Evolutionary conservation across 2,888 invertebrate genomes (phyloP).

Genomic region (Eretmocerus hayati): DNA sequence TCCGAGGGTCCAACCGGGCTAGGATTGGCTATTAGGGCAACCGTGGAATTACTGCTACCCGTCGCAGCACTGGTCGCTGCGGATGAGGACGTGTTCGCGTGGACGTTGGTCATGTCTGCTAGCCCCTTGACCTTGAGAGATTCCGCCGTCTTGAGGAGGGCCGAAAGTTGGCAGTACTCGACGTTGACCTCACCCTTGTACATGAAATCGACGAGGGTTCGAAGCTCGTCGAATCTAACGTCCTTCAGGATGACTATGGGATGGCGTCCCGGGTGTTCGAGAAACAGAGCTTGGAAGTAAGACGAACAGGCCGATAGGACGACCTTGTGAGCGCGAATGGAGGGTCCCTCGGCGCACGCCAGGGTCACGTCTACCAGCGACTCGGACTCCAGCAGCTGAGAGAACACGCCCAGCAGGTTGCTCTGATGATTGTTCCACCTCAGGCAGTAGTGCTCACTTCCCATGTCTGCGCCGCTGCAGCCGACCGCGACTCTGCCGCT

Average conservation of each 20-base stretch:
- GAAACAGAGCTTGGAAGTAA: constrained; percentile 88
- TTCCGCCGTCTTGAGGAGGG: constrained; percentile 85
- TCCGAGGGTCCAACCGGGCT: background rate
- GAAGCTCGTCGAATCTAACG: constrained; percentile 83
- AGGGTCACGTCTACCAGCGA: constrained; percentile 93
- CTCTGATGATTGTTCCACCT: constrained; percentile 99
- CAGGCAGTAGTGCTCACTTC: constrained; percentile 97
- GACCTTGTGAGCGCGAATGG: constrained; percentile 91
- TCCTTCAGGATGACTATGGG: constrained; percentile 92
- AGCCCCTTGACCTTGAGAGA: constrained; percentile 88
- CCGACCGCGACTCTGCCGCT: constrained; percentile 59
- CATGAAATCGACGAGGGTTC: constrained; percentile 93
- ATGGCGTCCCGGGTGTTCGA: constrained; percentile 87
- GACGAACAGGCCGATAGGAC: constrained; percentile 93
- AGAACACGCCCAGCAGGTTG: constrained; percentile 95
- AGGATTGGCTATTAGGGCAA: constrained; percentile 19
- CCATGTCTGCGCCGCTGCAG: constrained; percentile 92
- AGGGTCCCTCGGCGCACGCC: constrained; percentile 92
- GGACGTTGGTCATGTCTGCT: constrained; percentile 85
- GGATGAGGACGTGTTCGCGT: no score
- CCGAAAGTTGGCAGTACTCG: constrained; percentile 86
- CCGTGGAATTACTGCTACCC: background rate
- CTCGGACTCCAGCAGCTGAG: constrained; percentile 92
- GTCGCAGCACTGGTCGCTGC: constrained; percentile 37
- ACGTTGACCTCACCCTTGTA: constrained; percentile 94